Base-by-base conservation (phyloP, 2,888 invertebrate species). In the Girardia tigrina region DNA sequence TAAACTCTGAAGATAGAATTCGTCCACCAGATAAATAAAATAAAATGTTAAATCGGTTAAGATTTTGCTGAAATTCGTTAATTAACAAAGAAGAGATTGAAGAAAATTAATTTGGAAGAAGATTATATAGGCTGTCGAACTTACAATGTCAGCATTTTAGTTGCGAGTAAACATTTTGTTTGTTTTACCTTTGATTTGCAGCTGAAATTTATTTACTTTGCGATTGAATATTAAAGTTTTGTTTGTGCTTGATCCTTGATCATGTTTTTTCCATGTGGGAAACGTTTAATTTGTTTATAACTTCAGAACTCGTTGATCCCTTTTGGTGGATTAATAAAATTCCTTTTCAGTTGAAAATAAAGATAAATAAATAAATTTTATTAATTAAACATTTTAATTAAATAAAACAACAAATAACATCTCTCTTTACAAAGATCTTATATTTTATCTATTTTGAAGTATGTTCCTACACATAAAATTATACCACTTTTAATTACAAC, bases 61-160 rank as follows among this genome's bases (percentile, higher is more conserved):
- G 23, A 56, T 56, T 12, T 20, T n/a, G 4, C 6, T 56, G n/a
- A 20, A 12, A 56, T 23, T 56, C 56, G 56, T 4, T n/a, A n/a
- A n/a, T 56, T n/a, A 8, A n/a, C 4, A 56, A 56, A 20, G 4
- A 4, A 4, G 56, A 56, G 56, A 6, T 20, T 20, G 23, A 8
- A 56, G 4, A 12, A 36, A 56, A 8, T 56, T 20, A 56, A 56
- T 16, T 56, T 56, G 6, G 6, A 12, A 12, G n/a, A 6, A n/a
- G 56, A 56, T 56, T 56, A 20, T 56, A 56, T 56, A 23, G 8
- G 8, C 8, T 56, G n/a, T 56, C 8, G 23, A 56, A 56, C n/a
- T n/a, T n/a, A 56, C 56, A n/a, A 56, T n/a, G 23, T 56, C 56
- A 56, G 56, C 56, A 56, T 23, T 56, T 56, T 56, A n/a, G 20